Percentiles rank a stretch among this genome's conserved stretches.
Evolutionary conservation across 1,140 invertebrate genomes (phyloP).

Genomic region (Lamellibrachia luymesi): DNA sequence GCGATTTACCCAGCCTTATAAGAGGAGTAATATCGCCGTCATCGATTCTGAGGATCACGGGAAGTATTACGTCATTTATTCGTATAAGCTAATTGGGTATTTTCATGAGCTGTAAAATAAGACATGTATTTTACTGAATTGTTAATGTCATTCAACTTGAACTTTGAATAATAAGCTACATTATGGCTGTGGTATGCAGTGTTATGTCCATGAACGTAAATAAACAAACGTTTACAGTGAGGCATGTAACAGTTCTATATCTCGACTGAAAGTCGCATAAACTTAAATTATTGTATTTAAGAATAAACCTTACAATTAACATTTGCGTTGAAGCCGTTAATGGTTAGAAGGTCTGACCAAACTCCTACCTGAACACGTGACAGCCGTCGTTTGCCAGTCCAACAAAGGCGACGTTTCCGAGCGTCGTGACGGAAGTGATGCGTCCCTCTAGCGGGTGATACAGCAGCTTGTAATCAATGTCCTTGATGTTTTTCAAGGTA

Average conservation of each 20-base stretch:
- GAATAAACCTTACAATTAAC: not conserved
- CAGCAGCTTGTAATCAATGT: not conserved
- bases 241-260: too few species aligned
- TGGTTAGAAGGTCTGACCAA: not conserved
- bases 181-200: not conserved
- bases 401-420: not conserved
- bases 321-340: not conserved
- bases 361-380: not conserved
- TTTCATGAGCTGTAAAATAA: not conserved
- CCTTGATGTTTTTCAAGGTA: not conserved
- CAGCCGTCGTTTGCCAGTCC: slow-evolving; percentile 7
- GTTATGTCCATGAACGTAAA: not conserved
- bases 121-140: not conserved
- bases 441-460: not conserved
- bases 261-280: not conserved
- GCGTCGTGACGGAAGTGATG: not conserved
- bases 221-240: too few species aligned
- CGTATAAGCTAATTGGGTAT: not conserved
- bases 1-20: not conserved
- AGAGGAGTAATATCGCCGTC: not conserved
- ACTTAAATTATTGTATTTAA: not conserved
- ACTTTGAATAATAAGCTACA: not conserved
- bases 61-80: not conserved
- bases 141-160: not conserved
- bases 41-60: not conserved